Conservation (phyloP, 1,140 invertebrate species). For the Drosophila tani region DNA sequence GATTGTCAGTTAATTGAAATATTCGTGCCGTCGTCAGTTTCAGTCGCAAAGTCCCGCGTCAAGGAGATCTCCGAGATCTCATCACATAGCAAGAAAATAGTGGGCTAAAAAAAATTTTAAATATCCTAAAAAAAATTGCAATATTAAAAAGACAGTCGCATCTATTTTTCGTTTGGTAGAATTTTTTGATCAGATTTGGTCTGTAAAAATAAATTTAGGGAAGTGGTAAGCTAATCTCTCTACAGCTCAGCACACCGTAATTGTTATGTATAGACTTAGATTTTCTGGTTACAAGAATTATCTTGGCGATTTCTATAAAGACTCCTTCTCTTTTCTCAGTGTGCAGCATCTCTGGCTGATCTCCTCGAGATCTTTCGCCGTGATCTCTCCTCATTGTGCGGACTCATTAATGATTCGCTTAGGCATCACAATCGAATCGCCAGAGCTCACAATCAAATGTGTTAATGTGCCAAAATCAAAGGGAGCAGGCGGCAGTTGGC, state of each 20-base stretch:
- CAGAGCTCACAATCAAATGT: slow-evolving; percentile 53
- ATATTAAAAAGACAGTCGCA: too few relatives aligned
- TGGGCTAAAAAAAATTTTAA: not conserved
- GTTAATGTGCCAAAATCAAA: slow-evolving; percentile 77
- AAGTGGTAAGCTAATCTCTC: too few relatives aligned
- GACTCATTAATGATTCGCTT: slow-evolving; percentile 69
- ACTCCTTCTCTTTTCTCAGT: not conserved
- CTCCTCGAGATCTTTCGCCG: not conserved
- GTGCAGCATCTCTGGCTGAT: slow-evolving; percentile 2
- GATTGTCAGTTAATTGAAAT: slow-evolving; percentile 80
- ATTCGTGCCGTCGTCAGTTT: slow-evolving; percentile 73
- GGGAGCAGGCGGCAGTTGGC: slow-evolving; percentile 4
- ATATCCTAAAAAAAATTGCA: too few relatives aligned
- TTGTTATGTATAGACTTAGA: too few relatives aligned
- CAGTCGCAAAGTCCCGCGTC: slow-evolving; percentile 16
- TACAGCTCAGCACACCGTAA: too few relatives aligned
- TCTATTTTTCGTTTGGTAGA: too few relatives aligned
- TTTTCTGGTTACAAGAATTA: too few relatives aligned
- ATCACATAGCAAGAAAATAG: slow-evolving; percentile 36
- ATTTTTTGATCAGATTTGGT: too few relatives aligned
- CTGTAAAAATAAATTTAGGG: too few relatives aligned
- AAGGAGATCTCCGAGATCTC: slow-evolving; percentile 7
- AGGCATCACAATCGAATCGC: slow-evolving; percentile 35
- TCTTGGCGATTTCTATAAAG: too few relatives aligned
- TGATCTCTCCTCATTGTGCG: slow-evolving; percentile 24